Evolutionary conservation across 1,140 invertebrate species (phyloP).

Genomic region (Bombus superbus): DNA sequence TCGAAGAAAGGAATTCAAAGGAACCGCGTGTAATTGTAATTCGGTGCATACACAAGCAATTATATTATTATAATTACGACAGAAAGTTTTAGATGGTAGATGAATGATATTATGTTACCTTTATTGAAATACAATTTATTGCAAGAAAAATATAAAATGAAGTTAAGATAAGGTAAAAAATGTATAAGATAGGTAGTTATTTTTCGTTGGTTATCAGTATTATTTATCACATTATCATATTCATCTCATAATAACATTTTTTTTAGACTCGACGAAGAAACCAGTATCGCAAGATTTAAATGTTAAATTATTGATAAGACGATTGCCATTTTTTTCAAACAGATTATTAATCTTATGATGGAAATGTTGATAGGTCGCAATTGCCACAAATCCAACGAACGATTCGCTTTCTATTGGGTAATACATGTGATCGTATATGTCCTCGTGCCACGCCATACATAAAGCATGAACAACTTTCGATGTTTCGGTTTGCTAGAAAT

Average conservation of each 20-base stretch:
- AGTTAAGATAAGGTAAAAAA: background rate
- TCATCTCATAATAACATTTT: background rate
- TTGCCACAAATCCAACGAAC: constrained; percentile 52
- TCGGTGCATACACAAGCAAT: background rate
- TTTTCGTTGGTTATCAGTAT: background rate
- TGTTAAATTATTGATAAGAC: no score
- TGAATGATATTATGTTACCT: background rate
- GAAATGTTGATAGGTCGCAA: constrained; percentile 1
- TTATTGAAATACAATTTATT: background rate
- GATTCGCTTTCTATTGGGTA: constrained; percentile 74
- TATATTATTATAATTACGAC: background rate
- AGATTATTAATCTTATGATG: background rate
- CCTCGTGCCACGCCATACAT: constrained; percentile 65
- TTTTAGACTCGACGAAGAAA: background rate
- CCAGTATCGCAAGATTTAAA: no score
- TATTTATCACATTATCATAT: no score
- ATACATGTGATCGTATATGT: constrained; percentile 68
- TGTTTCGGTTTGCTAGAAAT: constrained; percentile 43
- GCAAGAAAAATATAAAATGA: background rate
- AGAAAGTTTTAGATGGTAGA: background rate
- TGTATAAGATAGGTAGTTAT: background rate
- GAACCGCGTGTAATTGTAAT: background rate
- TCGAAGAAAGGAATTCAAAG: no score
- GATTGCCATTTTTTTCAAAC: background rate
- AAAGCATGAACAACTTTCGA: constrained; percentile 75